A percentile compares a stretch with the other conserved stretches of the same genome.
phyloP scores from a whole-genome alignment of 2,888 invertebrate species.

The Mesorhabditis belari region DNA sequence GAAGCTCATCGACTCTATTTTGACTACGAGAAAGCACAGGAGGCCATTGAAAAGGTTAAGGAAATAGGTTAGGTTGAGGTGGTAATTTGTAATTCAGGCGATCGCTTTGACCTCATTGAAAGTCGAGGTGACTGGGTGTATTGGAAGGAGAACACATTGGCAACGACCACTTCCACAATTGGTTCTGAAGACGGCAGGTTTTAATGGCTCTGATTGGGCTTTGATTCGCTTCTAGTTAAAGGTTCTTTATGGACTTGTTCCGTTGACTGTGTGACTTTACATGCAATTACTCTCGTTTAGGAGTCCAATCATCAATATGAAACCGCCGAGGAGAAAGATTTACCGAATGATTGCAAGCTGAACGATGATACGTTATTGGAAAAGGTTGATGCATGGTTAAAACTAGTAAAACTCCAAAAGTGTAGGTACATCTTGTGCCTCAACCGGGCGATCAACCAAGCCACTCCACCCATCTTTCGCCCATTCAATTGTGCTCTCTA shows the following conservation, averaged over 20 bases:
- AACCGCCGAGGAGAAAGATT: conserved; percentile 22
- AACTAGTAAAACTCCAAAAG: neutral
- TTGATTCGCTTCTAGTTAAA: neutral
- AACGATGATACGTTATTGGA: conserved; percentile 82
- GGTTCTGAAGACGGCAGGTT: conserved; percentile 19
- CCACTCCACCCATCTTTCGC: conserved; percentile 12
- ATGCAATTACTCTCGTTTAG: conserved; percentile 3
- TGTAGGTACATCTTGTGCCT: too few relatives aligned
- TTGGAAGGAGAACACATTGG: conserved; percentile 83
- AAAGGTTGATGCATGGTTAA: conserved; percentile 65
- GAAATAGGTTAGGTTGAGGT: neutral
- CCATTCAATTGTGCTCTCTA: conserved; percentile 65
- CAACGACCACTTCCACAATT: conserved; percentile 80
- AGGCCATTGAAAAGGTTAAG: conserved; percentile 7
- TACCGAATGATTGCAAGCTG: conserved; percentile 63
- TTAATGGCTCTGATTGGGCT: neutral
- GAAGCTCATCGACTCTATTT: conserved; percentile 10
- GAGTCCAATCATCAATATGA: neutral
- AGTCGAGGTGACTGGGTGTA: conserved; percentile 59
- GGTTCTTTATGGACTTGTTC: neutral
- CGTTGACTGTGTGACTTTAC: neutral
- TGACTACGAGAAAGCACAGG: conserved; percentile 8
- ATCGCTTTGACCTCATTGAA: conserved; percentile 8
- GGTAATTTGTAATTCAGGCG: neutral
- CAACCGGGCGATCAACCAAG: neutral